Conservation (phyloP, 2,797 vertebrate species). For the Xenentodon cancila region DNA sequence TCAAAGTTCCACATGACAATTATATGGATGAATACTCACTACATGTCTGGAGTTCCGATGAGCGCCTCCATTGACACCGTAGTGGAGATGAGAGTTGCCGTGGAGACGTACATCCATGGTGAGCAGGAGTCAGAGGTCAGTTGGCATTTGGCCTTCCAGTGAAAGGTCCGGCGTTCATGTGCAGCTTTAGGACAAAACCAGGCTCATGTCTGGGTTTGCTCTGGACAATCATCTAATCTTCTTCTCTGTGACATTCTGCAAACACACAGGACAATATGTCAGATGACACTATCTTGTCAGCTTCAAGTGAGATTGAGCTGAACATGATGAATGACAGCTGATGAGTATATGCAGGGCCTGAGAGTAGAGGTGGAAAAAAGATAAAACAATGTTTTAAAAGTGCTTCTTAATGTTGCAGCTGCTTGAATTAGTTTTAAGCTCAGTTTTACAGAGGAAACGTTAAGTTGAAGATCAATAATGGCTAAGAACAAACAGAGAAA, state of each 20-base stretch:
- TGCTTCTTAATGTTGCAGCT: too few species aligned
- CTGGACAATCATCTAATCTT: constrained; percentile 37
- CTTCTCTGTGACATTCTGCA: constrained; percentile 29
- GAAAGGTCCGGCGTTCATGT: constrained; percentile 11
- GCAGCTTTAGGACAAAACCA: constrained; percentile 5
- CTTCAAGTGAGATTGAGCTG: too few species aligned
- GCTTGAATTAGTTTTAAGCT: too few species aligned
- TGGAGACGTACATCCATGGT: constrained; percentile 68
- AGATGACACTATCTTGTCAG: neutral
- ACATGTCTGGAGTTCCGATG: constrained; percentile 30
- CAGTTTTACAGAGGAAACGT: too few species aligned
- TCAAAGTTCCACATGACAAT: neutral
- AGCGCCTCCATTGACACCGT: constrained; percentile 58
- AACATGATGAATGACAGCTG: neutral
- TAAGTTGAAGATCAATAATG: too few species aligned
- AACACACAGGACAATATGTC: constrained; percentile 6
- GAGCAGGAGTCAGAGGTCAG: constrained; percentile 52
- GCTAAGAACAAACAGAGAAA: too few species aligned
- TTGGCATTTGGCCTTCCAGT: constrained; percentile 43
- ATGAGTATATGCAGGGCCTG: neutral
- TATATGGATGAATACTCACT: constrained; percentile 51
- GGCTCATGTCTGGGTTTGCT: constrained; percentile 29
- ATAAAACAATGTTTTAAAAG: too few species aligned
- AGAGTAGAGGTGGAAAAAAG: too few species aligned
- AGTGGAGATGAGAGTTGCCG: constrained; percentile 51